Percentiles rank a stretch among this genome's conserved stretches.
Conservation (phyloP, 2,888 invertebrate genomes). For the Drosophila anceps region DNA sequence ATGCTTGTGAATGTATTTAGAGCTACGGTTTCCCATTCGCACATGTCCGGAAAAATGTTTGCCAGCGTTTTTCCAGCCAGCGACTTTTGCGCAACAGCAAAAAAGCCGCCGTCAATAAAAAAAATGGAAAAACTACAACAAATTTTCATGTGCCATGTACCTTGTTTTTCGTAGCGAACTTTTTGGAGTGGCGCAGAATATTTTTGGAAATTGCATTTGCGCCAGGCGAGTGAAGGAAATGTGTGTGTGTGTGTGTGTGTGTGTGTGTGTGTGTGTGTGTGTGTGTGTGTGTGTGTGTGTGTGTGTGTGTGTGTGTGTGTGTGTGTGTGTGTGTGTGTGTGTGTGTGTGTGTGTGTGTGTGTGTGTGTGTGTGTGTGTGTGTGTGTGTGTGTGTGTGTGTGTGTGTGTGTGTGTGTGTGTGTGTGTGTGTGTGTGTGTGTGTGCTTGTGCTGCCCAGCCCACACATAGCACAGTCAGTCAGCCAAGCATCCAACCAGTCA, state of each 20-base stretch:
- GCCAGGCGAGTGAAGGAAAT: conserved; percentile 21
- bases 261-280: neutral
- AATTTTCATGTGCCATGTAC: conserved; percentile 55
- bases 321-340: neutral
- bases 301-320: neutral
- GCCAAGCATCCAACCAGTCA: neutral
- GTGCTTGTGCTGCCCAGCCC: neutral
- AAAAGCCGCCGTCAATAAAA: conserved; percentile 7
- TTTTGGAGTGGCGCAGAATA: conserved; percentile 50
- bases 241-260: neutral
- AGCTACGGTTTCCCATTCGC: conserved; percentile 27
- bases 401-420: neutral
- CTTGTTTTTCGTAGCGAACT: conserved; percentile 53
- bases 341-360: neutral
- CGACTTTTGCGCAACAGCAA: conserved; percentile 22
- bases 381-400: neutral
- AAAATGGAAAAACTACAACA: conserved; percentile 49
- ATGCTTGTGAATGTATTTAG: conserved; percentile 32
- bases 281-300: neutral
- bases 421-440: neutral
- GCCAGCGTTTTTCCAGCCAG: conserved; percentile 28
- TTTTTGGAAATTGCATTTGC: conserved; percentile 62
- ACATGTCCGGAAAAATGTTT: conserved; percentile 39
- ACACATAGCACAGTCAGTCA: neutral
- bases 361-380: neutral